Evolutionary conservation across 2,888 invertebrate species (phyloP).

Genomic region (Lacanobia oleracea): DNA sequence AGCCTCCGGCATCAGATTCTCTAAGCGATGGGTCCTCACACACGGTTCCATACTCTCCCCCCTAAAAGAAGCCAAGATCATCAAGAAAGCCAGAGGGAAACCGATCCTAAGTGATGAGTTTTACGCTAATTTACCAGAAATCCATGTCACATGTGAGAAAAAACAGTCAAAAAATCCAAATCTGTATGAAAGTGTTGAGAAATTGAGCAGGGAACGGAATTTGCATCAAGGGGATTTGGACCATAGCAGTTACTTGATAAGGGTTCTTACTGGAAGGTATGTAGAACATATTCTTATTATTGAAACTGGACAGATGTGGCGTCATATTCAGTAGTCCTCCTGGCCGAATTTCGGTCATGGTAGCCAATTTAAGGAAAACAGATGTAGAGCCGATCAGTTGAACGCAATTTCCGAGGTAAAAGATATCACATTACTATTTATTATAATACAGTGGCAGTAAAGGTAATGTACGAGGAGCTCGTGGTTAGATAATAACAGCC

Average conservation of each 20-base stretch:
- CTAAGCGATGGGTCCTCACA: slow-evolving; percentile 88
- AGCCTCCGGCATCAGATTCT: slow-evolving; percentile 89
- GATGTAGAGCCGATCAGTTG: too few relatives aligned
- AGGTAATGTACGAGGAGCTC: too few relatives aligned
- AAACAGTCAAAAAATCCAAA: slow-evolving; percentile 68
- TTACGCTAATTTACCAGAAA: slow-evolving; percentile 85
- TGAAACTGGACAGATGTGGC: too few relatives aligned
- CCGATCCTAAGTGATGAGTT: slow-evolving; percentile 85
- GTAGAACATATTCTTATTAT: too few relatives aligned
- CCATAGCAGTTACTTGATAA: slow-evolving; percentile 84
- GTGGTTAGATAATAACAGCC: too few relatives aligned
- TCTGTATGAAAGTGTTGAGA: slow-evolving; percentile 80
- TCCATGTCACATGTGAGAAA: slow-evolving; percentile 86
- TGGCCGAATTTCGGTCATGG: too few relatives aligned
- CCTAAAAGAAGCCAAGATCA: slow-evolving; percentile 81
- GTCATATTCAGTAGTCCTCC: too few relatives aligned
- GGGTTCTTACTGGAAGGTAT: slow-evolving; percentile 84
- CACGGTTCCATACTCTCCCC: slow-evolving; percentile 89
- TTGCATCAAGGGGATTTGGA: slow-evolving; percentile 77
- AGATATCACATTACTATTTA: too few relatives aligned
- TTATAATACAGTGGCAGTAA: too few relatives aligned
- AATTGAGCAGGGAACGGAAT: slow-evolving; percentile 80
- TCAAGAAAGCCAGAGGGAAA: slow-evolving; percentile 82
- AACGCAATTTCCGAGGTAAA: too few relatives aligned
- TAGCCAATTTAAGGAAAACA: too few relatives aligned